Percentiles rank a stretch among this genome's conserved stretches.
phyloP scores from a whole-genome alignment of 2,113 vertebrate genomes.

The Hippocampus zosterae region DNA sequence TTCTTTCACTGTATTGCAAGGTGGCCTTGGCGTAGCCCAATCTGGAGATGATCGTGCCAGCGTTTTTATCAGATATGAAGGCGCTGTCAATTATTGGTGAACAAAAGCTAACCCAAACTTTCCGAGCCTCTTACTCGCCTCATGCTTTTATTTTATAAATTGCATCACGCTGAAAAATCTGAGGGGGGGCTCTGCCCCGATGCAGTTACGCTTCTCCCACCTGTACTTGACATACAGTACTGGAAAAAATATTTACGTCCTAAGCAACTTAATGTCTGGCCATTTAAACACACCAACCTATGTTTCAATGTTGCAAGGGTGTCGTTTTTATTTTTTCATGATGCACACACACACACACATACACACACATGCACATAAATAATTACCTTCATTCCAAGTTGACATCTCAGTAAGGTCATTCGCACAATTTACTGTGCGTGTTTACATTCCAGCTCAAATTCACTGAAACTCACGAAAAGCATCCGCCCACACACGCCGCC shows the following conservation, averaged over 20 bases:
- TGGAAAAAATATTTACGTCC: too few species aligned
- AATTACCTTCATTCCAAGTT: slow-evolving; percentile 20
- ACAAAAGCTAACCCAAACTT: background rate
- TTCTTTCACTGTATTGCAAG: background rate
- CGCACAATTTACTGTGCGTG: slow-evolving; percentile 22
- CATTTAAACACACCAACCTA: too few species aligned
- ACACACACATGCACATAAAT: background rate
- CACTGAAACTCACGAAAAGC: slow-evolving; percentile 15
- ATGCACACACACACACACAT: too few species aligned
- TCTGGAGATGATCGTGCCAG: background rate
- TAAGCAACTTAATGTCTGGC: too few species aligned
- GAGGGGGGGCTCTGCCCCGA: too few species aligned
- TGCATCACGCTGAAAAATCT: too few species aligned
- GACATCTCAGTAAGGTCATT: slow-evolving; percentile 38
- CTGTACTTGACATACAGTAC: too few species aligned
- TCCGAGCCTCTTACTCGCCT: background rate
- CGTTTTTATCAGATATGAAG: slow-evolving; percentile 10
- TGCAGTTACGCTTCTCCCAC: too few species aligned
- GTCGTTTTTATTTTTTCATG: background rate
- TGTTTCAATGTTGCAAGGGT: too few species aligned
- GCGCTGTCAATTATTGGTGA: slow-evolving; percentile 1
- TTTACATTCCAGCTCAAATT: slow-evolving; percentile 25
- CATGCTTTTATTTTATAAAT: background rate
- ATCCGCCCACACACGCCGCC: background rate
- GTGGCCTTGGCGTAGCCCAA: slow-evolving; percentile 15